phyloP scores from a whole-genome alignment of 2,888 invertebrate genomes.

The Emmelina monodactyla region DNA sequence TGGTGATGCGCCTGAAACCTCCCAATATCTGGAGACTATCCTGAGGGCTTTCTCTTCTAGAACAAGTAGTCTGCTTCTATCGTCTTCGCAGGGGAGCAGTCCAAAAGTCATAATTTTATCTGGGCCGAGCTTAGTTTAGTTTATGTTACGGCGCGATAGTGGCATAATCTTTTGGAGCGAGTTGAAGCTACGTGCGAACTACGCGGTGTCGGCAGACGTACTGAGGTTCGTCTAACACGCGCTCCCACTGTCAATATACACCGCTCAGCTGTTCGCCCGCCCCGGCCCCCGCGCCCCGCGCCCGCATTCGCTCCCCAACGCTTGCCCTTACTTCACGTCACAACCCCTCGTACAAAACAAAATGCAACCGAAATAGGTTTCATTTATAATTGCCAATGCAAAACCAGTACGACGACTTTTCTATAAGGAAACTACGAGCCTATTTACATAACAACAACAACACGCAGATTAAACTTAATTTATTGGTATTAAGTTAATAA shows the following conservation, averaged over 20 bases:
- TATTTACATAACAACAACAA: too few species aligned
- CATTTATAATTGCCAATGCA: too few species aligned
- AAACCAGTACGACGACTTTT: too few species aligned
- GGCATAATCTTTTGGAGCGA: slow-evolving; percentile 50
- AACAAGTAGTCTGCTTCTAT: slow-evolving; percentile 52
- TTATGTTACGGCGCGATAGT: slow-evolving; percentile 54
- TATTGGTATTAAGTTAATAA: too few species aligned
- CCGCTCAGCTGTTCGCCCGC: slow-evolving; percentile 67
- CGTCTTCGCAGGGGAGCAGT: slow-evolving; percentile 52
- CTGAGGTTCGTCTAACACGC: slow-evolving; percentile 64
- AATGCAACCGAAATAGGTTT: slow-evolving; percentile 8
- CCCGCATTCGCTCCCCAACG: slow-evolving; percentile 31
- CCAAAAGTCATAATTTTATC: slow-evolving; percentile 66
- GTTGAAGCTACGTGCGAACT: slow-evolving; percentile 58
- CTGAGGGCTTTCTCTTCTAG: slow-evolving; percentile 55
- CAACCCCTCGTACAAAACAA: slow-evolving; percentile 9
- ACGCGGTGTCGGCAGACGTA: slow-evolving; percentile 60
- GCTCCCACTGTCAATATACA: slow-evolving; percentile 65
- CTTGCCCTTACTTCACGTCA: not conserved
- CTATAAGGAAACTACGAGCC: too few species aligned
- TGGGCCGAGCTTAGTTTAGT: slow-evolving; percentile 52
- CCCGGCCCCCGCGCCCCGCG: slow-evolving; percentile 38
- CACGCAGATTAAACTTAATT: too few species aligned
- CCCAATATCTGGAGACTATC: slow-evolving; percentile 62
- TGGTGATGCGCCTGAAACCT: slow-evolving; percentile 41